phyloP scores from a whole-genome alignment of 1,140 invertebrate species.

The Centruroides sculpturatus region DNA sequence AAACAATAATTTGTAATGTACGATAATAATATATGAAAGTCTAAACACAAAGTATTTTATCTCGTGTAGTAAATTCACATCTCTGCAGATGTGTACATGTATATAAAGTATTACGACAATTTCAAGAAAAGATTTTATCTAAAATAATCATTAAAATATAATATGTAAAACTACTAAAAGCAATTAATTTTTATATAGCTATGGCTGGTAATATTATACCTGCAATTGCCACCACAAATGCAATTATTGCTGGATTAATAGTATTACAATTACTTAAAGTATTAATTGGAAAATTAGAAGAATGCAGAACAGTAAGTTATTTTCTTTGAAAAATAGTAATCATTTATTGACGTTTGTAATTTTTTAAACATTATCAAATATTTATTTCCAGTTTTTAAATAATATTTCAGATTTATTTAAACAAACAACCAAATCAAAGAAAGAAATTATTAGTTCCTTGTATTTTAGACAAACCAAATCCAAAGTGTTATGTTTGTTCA shows the following conservation, averaged over 20 bases:
- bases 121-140: too few species aligned
- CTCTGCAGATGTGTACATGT: too few species aligned
- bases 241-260: slow-evolving; percentile 86
- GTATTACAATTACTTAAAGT: slow-evolving; percentile 76
- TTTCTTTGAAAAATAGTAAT: neutral
- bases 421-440: slow-evolving; percentile 33
- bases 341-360: neutral
- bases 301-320: slow-evolving; percentile 50
- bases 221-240: slow-evolving; percentile 97
- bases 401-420: slow-evolving; percentile 35
- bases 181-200: slow-evolving; percentile 40
- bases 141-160: too few species aligned
- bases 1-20: too few species aligned
- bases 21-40: too few species aligned
- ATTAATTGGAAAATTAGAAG: slow-evolving; percentile 48
- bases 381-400: neutral
- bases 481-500: slow-evolving; percentile 64
- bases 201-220: slow-evolving; percentile 98
- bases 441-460: slow-evolving; percentile 40
- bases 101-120: too few species aligned
- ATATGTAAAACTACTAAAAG: too few species aligned
- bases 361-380: neutral
- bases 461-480: slow-evolving; percentile 37
- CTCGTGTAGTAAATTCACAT: too few species aligned
- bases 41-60: too few species aligned